Evolutionary conservation across 2,797 vertebrate genomes (phyloP).

Genomic region (Diceros bicornis): DNA sequence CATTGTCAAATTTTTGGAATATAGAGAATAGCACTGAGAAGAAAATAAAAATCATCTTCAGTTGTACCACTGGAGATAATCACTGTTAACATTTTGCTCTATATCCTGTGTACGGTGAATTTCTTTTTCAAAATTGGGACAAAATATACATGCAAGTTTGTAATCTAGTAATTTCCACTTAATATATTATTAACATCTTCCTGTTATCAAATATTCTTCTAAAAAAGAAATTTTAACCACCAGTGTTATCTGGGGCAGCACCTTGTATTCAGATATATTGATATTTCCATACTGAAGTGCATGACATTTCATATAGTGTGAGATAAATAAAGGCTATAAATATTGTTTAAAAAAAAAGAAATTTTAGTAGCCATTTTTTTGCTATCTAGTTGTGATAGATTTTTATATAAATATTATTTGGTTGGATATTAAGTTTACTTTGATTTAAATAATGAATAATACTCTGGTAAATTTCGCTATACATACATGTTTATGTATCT

Average conservation of each 20-base stretch:
- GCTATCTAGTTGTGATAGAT: background rate
- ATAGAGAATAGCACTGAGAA: background rate
- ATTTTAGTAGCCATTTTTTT: background rate
- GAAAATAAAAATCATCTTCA: accelerated
- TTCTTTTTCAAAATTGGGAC: background rate
- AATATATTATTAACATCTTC: background rate
- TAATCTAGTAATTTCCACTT: background rate
- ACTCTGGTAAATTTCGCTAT: background rate
- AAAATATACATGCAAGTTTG: background rate
- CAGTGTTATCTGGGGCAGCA: background rate
- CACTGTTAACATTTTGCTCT: accelerated
- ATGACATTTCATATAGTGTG: background rate
- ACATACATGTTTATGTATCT: background rate
- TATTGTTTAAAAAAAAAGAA: background rate
- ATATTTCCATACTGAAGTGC: background rate
- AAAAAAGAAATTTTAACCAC: too few species aligned
- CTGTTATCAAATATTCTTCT: background rate
- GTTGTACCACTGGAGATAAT: accelerated
- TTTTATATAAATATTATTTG: background rate
- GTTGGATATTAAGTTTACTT: background rate
- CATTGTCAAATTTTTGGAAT: background rate
- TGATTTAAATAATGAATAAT: background rate
- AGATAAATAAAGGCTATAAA: background rate
- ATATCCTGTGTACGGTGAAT: accelerated
- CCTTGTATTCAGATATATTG: accelerated